Conservation (phyloP, 2,888 invertebrate genomes). For the Amblyjoppa proteus region DNA sequence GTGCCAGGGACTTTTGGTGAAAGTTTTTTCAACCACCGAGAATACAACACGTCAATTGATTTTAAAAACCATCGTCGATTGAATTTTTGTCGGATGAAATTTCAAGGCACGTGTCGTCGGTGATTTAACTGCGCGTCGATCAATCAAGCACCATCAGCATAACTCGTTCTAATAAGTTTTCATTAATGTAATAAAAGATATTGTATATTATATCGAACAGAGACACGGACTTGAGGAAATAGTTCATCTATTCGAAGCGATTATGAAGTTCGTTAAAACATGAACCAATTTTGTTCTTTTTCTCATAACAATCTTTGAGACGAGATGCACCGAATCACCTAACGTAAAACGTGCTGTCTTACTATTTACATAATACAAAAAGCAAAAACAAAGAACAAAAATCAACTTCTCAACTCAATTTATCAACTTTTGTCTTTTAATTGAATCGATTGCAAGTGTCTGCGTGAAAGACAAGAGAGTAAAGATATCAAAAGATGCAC, state of each 20-base stretch:
- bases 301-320: slow-evolving; percentile 37
- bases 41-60: not conserved
- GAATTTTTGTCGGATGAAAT: slow-evolving; percentile 21
- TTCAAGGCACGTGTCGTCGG: slow-evolving; percentile 46
- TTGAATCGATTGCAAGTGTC: not conserved
- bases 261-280: slow-evolving; percentile 15
- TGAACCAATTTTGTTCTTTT: slow-evolving; percentile 14
- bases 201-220: slow-evolving; percentile 37
- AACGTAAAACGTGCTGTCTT: slow-evolving; percentile 43
- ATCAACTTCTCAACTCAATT: not conserved
- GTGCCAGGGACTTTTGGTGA: slow-evolving; percentile 38
- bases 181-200: slow-evolving; percentile 19
- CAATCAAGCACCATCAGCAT: slow-evolving; percentile 42
- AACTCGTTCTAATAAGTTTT: slow-evolving; percentile 25
- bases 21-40: slow-evolving; percentile 42
- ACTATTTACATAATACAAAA: slow-evolving; percentile 44
- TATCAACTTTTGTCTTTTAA: not conserved
- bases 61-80: slow-evolving; percentile 13
- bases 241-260: slow-evolving; percentile 27
- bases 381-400: not conserved
- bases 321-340: slow-evolving; percentile 36
- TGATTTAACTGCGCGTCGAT: slow-evolving; percentile 19
- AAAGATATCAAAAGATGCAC: slow-evolving; percentile 41
- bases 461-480: slow-evolving; percentile 33
- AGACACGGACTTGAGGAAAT: slow-evolving; percentile 33